A percentile compares a stretch with the other conserved stretches of the same genome.
Conservation (phyloP, 2,113 vertebrate genomes). For the Ellobius talpinus region DNA sequence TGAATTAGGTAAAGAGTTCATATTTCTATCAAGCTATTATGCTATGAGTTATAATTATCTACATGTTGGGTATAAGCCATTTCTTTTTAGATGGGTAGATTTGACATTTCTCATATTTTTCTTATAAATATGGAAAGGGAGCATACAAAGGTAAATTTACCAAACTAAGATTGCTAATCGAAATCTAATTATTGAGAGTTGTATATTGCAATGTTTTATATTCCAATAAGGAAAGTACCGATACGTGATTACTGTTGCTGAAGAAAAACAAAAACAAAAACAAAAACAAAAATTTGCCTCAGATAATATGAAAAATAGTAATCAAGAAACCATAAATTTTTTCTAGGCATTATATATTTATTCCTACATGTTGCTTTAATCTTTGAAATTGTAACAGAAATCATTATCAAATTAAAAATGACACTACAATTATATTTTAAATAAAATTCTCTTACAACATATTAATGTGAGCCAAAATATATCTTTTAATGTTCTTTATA, state of each 20-base stretch:
- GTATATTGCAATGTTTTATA: not conserved
- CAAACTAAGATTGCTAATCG: slow-evolving; percentile 36
- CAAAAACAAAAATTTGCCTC: not conserved
- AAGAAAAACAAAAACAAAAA: not conserved
- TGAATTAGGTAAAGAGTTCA: not conserved
- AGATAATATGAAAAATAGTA: slow-evolving; percentile 10
- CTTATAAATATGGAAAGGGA: not conserved
- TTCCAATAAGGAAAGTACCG: slow-evolving; percentile 1
- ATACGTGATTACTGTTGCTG: not conserved
- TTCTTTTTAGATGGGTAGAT: not conserved
- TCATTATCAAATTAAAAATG: not conserved
- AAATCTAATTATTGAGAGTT: slow-evolving; percentile 27
- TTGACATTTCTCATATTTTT: slow-evolving; percentile 22
- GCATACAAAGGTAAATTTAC: slow-evolving; percentile 47
- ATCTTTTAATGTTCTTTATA: slow-evolving; percentile 50
- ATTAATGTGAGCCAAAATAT: not conserved
- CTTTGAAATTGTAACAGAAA: slow-evolving; percentile 13
- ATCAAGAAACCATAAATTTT: slow-evolving; percentile 28
- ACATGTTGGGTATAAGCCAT: not conserved
- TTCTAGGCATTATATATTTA: not conserved
- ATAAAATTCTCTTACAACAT: slow-evolving; percentile 52
- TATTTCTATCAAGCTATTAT: not conserved
- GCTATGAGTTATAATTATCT: not conserved
- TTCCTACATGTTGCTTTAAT: slow-evolving; percentile 30
- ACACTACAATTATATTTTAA: slow-evolving; percentile 49